A percentile compares a stretch with the other conserved stretches of the same genome.
Evolutionary conservation across 2,888 invertebrate genomes (phyloP).

Genomic region (Patella pellucida): DNA sequence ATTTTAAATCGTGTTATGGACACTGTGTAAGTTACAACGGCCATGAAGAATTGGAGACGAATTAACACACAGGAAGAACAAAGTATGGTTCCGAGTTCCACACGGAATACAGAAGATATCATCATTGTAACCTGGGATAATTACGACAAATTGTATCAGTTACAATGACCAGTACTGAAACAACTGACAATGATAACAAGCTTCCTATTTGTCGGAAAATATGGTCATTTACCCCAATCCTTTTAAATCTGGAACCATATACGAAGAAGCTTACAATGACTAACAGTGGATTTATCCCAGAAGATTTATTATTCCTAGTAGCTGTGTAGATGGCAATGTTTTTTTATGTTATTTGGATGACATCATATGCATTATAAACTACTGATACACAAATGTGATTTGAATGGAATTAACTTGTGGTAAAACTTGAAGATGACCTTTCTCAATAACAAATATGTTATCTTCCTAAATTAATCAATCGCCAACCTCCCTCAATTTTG

Average conservation of each 20-base stretch:
- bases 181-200: too few species aligned
- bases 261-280: conserved; percentile 30
- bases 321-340: too few species aligned
- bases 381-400: conserved; percentile 30
- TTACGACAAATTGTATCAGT: conserved; percentile 27
- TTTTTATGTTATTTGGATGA: too few species aligned
- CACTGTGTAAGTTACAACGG: conserved; percentile 23
- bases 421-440: conserved; percentile 28
- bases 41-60: conserved; percentile 33
- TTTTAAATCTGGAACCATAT: conserved; percentile 22
- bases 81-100: conserved; percentile 25
- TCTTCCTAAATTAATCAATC: conserved; percentile 30
- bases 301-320: conserved; percentile 13
- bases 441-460: conserved; percentile 32
- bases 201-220: background rate
- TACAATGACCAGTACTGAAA: too few species aligned
- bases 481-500: conserved; percentile 35
- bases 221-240: background rate
- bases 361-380: too few species aligned
- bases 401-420: conserved; percentile 34
- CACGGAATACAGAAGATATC: conserved; percentile 24
- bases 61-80: conserved; percentile 20
- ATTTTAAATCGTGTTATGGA: conserved; percentile 30
- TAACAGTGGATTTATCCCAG: conserved; percentile 14
- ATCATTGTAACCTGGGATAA: conserved; percentile 34